Evolutionary conservation across 2,113 vertebrate species (phyloP).

Genomic region (Corapipo altera): DNA sequence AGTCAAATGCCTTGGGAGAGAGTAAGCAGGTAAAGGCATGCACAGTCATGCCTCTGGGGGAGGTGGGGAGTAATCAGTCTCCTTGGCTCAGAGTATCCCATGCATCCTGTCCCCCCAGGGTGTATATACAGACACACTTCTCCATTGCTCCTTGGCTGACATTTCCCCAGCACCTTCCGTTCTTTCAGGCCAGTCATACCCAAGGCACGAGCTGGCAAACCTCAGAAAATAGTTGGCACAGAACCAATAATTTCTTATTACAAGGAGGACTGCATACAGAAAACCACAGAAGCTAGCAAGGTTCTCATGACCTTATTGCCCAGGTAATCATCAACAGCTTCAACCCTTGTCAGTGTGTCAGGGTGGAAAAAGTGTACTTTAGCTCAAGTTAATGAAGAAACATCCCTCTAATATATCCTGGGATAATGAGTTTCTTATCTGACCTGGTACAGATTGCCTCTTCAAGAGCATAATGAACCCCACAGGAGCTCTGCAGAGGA

Average conservation of each 20-base stretch:
- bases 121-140: not conserved
- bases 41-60: not conserved
- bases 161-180: not conserved
- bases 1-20: not conserved
- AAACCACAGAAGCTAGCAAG: not conserved
- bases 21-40: not conserved
- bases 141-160: constrained; percentile 5
- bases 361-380: constrained; percentile 23
- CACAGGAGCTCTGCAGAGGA: not conserved
- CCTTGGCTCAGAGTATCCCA: not conserved
- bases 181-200: not conserved
- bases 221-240: not conserved
- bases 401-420: not conserved
- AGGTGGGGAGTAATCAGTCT: not conserved
- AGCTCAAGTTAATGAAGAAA: not conserved
- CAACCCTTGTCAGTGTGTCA: not conserved
- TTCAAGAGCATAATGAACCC: not conserved
- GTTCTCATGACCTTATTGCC: not conserved
- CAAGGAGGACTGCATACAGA: not conserved
- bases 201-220: not conserved
- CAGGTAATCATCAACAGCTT: constrained; percentile 13
- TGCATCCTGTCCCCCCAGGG: not conserved
- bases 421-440: not conserved
- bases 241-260: not conserved
- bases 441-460: not conserved